Conservation (phyloP, 2,888 invertebrate genomes). For the Baronia brevicornis region DNA sequence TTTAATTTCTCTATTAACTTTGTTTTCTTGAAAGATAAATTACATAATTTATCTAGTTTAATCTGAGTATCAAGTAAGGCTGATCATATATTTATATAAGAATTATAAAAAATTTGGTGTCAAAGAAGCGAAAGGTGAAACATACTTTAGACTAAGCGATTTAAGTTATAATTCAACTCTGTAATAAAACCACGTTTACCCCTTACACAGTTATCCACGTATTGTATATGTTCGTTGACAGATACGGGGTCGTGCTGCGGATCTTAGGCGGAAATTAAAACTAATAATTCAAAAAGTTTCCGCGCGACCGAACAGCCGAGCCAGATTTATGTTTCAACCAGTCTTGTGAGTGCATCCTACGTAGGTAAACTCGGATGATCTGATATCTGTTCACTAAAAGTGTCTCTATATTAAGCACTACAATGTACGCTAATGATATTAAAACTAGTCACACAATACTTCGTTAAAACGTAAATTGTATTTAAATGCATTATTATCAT, state of each 20-base stretch:
- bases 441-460: neutral
- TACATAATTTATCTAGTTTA: too few species aligned
- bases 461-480: too few species aligned
- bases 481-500: too few species aligned
- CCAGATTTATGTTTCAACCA: constrained; percentile 68
- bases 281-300: constrained; percentile 77
- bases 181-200: constrained; percentile 6
- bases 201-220: constrained; percentile 24
- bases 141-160: too few species aligned
- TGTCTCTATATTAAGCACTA: constrained; percentile 14
- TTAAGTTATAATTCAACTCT: neutral
- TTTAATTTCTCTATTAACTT: too few species aligned
- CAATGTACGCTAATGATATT: neutral
- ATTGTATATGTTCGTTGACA: constrained; percentile 58
- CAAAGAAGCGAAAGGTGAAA: too few species aligned
- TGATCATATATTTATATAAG: too few species aligned
- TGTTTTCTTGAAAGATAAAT: too few species aligned
- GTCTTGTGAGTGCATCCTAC: constrained; percentile 64
- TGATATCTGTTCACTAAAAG: constrained; percentile 24
- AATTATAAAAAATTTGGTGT: too few species aligned
- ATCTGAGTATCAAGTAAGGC: too few species aligned
- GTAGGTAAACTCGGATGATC: constrained; percentile 19
- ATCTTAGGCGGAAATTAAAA: constrained; percentile 77
- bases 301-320: constrained; percentile 67
- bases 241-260: constrained; percentile 66